Conservation (phyloP, 2,888 invertebrate genomes). For the Biston betularia region DNA sequence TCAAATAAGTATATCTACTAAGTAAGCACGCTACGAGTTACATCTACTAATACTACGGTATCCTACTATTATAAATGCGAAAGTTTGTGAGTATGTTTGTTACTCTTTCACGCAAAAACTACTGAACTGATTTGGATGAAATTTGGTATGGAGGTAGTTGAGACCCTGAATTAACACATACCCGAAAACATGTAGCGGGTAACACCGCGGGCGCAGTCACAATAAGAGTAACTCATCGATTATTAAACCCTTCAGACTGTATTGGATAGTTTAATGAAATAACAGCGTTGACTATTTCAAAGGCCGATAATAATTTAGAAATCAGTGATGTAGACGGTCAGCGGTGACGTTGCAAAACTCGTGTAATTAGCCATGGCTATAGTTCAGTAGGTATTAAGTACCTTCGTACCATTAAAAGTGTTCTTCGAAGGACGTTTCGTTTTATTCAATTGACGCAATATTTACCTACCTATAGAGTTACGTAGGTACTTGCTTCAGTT, state of each 20-base stretch:
- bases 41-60: too few relatives aligned
- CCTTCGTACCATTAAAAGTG: not conserved
- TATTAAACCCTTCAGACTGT: not conserved
- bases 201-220: too few relatives aligned
- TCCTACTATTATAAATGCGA: too few relatives aligned
- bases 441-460: constrained; percentile 3
- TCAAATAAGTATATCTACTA: too few relatives aligned
- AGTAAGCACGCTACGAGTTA: too few relatives aligned
- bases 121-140: too few relatives aligned
- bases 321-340: not conserved
- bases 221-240: too few relatives aligned
- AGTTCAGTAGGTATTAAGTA: constrained; percentile 20
- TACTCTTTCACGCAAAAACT: too few relatives aligned
- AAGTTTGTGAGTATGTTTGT: too few relatives aligned
- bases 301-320: constrained; percentile 21
- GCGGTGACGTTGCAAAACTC: constrained; percentile 15
- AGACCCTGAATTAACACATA: too few relatives aligned
- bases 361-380: constrained; percentile 26
- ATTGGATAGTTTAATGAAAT: constrained; percentile 5
- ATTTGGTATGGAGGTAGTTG: too few relatives aligned
- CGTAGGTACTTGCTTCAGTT: not conserved
- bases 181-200: too few relatives aligned
- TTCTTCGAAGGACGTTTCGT: constrained; percentile 15
- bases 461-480: not conserved
- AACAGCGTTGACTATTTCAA: constrained; percentile 1